Evolutionary conservation across 2,113 vertebrate genomes (phyloP), one percentile per base, ranked within the genome.

Genomic region (Eulemur macaco): DNA sequence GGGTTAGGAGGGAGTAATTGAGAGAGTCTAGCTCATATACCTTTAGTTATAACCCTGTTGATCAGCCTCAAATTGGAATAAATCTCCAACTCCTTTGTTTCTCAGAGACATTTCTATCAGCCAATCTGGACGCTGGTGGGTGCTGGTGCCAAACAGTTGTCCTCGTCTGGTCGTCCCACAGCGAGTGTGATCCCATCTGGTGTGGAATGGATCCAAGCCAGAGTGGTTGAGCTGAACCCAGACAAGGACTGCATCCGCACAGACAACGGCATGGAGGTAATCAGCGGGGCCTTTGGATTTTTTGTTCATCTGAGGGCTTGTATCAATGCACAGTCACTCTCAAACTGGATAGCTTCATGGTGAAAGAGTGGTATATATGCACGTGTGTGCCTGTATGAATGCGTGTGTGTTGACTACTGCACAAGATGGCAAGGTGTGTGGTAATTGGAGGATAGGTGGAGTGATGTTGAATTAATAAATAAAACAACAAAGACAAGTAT

Each of bases 121-220:
- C 99, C 99, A 0, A 97, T 99, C 81, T 99, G 99, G 99, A 99
- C 99, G 0, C 98, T 99, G 84, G 99, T 99, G 83, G 99, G 99
- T 0, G 99, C 99, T 39, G 99, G 99, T 15, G 99, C 99, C 47
- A 99, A 99, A 97, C 98, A 92, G 10, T 13, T 99, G 23, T 97
- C 96, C 17, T 94, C 97, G 0, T 99, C 99, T 1, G 99, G 98
- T 0, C 99, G 99, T 1, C 63, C 99, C 18, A 99, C 98, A 3
- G 98, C 91, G 0, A 99, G 98, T 0, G 98, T 99, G 25, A 98
- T 99, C 31, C 99, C 99, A 0, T 97, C 98, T 25, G 99, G 99
- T 29, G 99, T 99, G 15, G 99, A 99, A 73, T 99, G 99, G 99
- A 98, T 99, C 98, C 99, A 99, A 97, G 99, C 99, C 27, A 99